Base-by-base conservation (phyloP, 64 coral and sea anemone genomes). In the Porites australiensis region DNA sequence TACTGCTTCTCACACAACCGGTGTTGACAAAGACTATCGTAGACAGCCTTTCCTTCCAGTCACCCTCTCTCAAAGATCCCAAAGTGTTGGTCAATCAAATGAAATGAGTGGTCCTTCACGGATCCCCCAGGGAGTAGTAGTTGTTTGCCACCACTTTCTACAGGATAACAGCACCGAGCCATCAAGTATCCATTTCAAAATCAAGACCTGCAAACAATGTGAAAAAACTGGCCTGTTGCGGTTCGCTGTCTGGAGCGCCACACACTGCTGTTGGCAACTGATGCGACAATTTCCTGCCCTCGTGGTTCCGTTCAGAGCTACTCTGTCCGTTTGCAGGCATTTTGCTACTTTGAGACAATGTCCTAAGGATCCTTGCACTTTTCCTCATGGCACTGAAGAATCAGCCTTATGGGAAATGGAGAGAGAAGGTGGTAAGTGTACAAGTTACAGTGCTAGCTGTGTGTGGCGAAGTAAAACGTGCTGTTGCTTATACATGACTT, bases 131-230 rank as follows among this genome's bases (percentile, higher is more conserved):
- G 60, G 44, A 2, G 79, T 82, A 16, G 18, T 82, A 64, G 79
- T 82, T 13, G 79, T 65, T 13, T 82, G 79, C 48, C 58, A 48
- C 43, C 79, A 82, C 58, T 82, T 82, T 64, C 13, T 82, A 15
- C 12, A 44, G 10, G 77, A 19, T 58, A 22, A 59, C 13, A 4
- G 37, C 48, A 13, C 12, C 8, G 19, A 11, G 22, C 20, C 55
- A 1, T 22, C 9, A 20, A 60, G 55, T 13, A 50, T 10, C 2
- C n/a, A 15, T 18, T 13, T 2, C 1, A 16, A 49, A 57, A 22
- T 15, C 9, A 58, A 79, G 37, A 44, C 59, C 23, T 82, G 79
- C 20, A 18, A 60, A 6, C 15, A 14, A 1, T 82, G 79, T 48
- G 79, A 16, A 48, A 19, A 48, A 2, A 37, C 7, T 6, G 23